These are phyloP conservation scores for Sipha flava DNA, from an alignment of 1,140 invertebrate species.

Conservation along the genomic window DNA sequence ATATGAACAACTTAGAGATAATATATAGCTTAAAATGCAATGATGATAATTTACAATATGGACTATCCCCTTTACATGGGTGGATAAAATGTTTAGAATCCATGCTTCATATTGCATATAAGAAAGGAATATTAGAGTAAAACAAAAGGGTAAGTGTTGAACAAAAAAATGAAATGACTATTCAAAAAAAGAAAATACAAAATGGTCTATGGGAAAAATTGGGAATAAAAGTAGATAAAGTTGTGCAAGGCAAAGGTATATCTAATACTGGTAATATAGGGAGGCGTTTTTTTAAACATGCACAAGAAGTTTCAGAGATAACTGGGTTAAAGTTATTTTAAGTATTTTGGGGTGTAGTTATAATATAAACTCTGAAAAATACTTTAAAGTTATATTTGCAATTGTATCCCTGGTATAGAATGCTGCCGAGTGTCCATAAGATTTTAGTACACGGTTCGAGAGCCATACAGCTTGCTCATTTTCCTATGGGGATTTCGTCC, in stretches of 20 bases:
- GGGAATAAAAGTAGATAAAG: conserved; percentile 20
- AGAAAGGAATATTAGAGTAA: background rate
- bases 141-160: background rate
- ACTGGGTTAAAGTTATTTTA: background rate
- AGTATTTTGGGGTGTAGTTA: conserved; percentile 35
- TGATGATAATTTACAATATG: background rate
- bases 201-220: background rate
- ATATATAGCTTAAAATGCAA: background rate
- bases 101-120: background rate
- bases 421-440: conserved; percentile 36
- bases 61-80: background rate
- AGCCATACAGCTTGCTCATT: background rate
- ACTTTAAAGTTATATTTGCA: background rate
- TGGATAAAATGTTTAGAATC: conserved; percentile 11
- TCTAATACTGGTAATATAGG: conserved; percentile 33
- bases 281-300: conserved; percentile 19
- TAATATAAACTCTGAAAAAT: background rate
- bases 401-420: conserved; percentile 3
- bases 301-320: background rate
- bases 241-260: conserved; percentile 27
- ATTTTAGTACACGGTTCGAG: conserved; percentile 39
- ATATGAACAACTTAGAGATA: too few relatives aligned
- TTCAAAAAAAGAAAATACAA: background rate
- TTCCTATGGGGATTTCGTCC: conserved; percentile 37
- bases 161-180: background rate